A percentile compares a stretch with the other conserved stretches of the same genome.
phyloP scores from a whole-genome alignment of 2,113 vertebrate genomes.

The Rhinopomastus cyanomelas region DNA sequence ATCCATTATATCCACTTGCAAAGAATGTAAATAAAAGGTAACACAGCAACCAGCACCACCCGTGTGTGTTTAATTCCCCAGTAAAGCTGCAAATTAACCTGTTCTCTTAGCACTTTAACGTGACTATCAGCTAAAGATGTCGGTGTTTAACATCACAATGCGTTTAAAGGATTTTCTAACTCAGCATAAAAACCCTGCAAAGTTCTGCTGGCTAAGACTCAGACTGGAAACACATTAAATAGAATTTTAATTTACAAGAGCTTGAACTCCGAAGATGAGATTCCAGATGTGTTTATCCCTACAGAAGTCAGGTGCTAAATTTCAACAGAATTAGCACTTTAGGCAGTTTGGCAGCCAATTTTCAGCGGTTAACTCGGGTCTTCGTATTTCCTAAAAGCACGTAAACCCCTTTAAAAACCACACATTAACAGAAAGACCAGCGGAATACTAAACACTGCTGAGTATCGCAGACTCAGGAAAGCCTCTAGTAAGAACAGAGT shows the following conservation, averaged over 20 bases:
- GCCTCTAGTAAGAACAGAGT: background rate
- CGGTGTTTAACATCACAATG: background rate
- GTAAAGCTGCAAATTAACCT: background rate
- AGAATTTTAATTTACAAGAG: constrained; percentile 14
- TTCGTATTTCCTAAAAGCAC: background rate
- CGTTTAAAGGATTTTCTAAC: background rate
- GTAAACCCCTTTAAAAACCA: background rate
- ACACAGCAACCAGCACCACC: background rate
- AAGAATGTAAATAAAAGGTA: background rate
- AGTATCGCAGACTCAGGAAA: background rate
- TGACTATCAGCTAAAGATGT: background rate
- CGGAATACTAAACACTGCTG: background rate
- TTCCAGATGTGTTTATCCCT: constrained; percentile 57
- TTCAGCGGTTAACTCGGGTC: constrained; percentile 20
- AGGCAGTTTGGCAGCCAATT: constrained; percentile 17
- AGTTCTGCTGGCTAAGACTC: constrained; percentile 5
- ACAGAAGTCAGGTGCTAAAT: constrained; percentile 48
- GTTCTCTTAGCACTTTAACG: background rate
- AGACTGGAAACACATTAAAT: constrained; percentile 20
- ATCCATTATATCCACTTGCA: background rate
- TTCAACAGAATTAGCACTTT: constrained; percentile 54
- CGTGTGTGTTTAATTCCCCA: background rate
- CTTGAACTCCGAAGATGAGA: background rate
- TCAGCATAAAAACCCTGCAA: background rate
- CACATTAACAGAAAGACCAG: background rate